Evolutionary conservation across 2,888 invertebrate species (phyloP), one percentile per base, ranked within the genome.

Genomic region (Drosophila paracracens): DNA sequence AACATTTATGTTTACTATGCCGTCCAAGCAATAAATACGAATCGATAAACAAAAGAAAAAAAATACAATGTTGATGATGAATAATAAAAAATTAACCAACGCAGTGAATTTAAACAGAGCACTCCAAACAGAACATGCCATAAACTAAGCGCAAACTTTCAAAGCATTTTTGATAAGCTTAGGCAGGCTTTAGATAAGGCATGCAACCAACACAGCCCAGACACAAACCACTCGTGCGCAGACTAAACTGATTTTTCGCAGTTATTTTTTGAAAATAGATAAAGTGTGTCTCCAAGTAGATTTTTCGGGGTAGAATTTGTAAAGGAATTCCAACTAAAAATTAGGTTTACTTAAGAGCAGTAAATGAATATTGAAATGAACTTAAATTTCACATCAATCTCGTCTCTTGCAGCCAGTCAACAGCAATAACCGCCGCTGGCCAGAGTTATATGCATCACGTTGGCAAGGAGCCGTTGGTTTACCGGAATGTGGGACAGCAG

Each of bases 401-500:
- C 33, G 10, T 36, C 8, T 18, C 13, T 65, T 53, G 4, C 43
- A 86, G 81, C 36, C 58, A 79, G 6, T 75, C 86, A 31, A 70
- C 81, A n/a, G 62, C 70, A 7, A 25, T 43, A 27, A 36, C 61
- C 3, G 36, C 61, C 3, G 36, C 27, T 0, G 18, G 29, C 21
- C 69, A 66, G n/a, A 95, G 95, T 67, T 95, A 95, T 85, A 82
- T 94, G 13, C 94, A 94, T 76, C 91, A 94, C 57, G 88, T 94
- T 0, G 94, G 95, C 7, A 90, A 91, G 21, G 85, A 92, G 16
- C 95, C 95, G 0, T 80, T 96, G 4, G 85, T 92, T 11, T 93
- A 94, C 33, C 89, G 93, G 35, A 96, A 95, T 4, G 81, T 96
- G 2, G 96, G 96, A 0, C 93, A 94, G 68, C 90, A 95, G 35